Evolutionary conservation across 2,113 vertebrate genomes (phyloP).

Genomic region (Rhineura floridana): DNA sequence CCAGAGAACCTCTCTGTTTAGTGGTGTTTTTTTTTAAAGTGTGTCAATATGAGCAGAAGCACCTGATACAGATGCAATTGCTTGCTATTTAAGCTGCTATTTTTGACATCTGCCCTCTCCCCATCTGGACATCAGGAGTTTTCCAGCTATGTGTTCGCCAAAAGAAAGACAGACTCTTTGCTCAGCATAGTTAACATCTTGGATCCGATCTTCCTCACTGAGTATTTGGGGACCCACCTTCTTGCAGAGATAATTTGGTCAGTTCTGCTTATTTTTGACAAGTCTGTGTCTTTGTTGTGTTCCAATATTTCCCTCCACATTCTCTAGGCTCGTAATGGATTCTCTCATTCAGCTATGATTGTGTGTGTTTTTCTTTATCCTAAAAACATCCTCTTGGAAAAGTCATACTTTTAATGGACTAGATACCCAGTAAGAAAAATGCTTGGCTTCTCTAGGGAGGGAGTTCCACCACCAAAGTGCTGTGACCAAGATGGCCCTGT

Average conservation of each 20-base stretch:
- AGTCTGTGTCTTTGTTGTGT: too few species aligned
- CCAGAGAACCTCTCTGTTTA: background rate
- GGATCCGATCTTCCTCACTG: background rate
- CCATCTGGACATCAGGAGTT: background rate
- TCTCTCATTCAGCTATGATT: background rate
- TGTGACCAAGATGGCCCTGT: too few species aligned
- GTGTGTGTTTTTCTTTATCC: background rate
- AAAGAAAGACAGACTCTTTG: background rate
- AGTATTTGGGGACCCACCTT: rapidly evolving
- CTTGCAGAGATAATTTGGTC: background rate
- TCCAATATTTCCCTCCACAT: conserved; percentile 20
- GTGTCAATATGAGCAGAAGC: background rate
- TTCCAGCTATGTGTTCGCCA: background rate
- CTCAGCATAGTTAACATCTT: background rate
- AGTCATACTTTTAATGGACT: too few species aligned
- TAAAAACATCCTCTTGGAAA: too few species aligned
- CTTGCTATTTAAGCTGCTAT: background rate
- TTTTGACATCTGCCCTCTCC: background rate
- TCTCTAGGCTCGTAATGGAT: background rate
- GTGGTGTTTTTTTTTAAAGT: background rate
- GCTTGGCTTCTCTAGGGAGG: too few species aligned
- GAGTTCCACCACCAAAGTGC: too few species aligned
- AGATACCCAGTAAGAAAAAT: too few species aligned
- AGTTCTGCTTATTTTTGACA: too few species aligned
- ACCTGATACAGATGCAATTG: background rate